Evolutionary conservation across 2,797 vertebrate genomes (phyloP), one percentile per base, ranked within the genome.

Genomic region (Limnodromus scolopaceus): DNA sequence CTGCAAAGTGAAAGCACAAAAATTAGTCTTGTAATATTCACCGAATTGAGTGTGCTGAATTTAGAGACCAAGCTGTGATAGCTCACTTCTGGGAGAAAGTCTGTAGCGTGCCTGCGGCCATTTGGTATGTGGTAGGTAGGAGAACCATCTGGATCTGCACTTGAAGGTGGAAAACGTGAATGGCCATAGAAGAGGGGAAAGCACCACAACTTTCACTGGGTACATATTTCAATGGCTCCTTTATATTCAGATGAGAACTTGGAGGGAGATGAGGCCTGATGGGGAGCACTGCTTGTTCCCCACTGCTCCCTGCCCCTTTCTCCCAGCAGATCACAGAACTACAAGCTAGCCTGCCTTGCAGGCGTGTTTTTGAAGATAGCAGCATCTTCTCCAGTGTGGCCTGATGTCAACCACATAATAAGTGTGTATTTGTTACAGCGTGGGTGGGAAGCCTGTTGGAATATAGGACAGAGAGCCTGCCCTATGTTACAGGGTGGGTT

Each of bases 361-460:
- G 63, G 20, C 9, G 57, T 68, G 11, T 17, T 82, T 93, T 69
- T 80, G 58, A 86, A 96, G 41, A 39, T 3, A 63, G 39, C 39
- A 71, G n/a, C 49, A 22, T 89, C 71, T 83, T 92, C 57, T 81
- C 19, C 34, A 43, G 28, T 32, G 60, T 91, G 71, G 53, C 57
- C 65, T 80, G 34, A 36, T 78, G 46, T 82, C 55, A 82, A 53
- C 6, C 12, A 19, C 16, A 30, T 63, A 79, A 32, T 11, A 66
- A 84, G 24, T 36, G 38, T 68, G 60, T 49, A 20, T 77, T 90
- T 93, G 54, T 72, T 79, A 84, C 58, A 65, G 39, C 0, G 3
- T 91, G 84, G 77, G 66, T 92, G 85, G 86, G 76, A 84, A 91
- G 53, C 71, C 65, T 71, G 41, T 51, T 75, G 61, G 38, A 96